Evolutionary conservation across 2,888 invertebrate genomes (phyloP), one percentile per base, ranked within the genome.

Genomic region (Cerastis leucographa): DNA sequence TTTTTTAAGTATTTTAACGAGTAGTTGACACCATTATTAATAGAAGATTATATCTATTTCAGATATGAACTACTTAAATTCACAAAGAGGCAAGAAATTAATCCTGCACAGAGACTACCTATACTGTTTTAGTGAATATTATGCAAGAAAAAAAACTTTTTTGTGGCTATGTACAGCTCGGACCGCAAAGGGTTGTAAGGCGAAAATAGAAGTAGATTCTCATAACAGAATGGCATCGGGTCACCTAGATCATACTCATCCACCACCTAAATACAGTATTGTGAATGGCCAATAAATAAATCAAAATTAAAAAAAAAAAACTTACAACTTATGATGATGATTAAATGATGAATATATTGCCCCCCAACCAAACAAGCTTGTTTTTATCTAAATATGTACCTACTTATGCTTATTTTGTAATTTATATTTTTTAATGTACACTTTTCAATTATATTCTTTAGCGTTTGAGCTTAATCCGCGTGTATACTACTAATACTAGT

Each of bases 21-120:
- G 35, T 35, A 35, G 35, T 35, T 35, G 11, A 22, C 4, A n/a
- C n/a, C n/a, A n/a, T 2, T 35, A 11, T 54, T n/a, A n/a, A n/a
- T 54, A 11, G n/a, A 11, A 9, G 22, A 51, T 22, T 51, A 25
- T 22, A 12, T 62, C 19, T 19, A 6, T 61, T 74, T 72, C 49
- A 76, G 76, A 75, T 42, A 29, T 59, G n/a, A 46, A 42, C 49
- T 75, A 49, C n/a, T 42, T 76, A 14, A n/a, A 9, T 2, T 75
- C 76, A 19, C 42, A 8, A 2, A n/a, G 17, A 49, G 76, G 67
- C 29, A 66, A 75, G n/a, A 29, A n/a, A 11, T 75, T 76, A 66
- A 66, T 76, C 35, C 14, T 76, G 7, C 19, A 76, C 76, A 76
- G 19, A 29, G 11, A 29, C 0, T 76, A 67, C 59, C 61, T 59